Conservation (phyloP, 2,113 vertebrate species). For the Macrotis lagotis region DNA sequence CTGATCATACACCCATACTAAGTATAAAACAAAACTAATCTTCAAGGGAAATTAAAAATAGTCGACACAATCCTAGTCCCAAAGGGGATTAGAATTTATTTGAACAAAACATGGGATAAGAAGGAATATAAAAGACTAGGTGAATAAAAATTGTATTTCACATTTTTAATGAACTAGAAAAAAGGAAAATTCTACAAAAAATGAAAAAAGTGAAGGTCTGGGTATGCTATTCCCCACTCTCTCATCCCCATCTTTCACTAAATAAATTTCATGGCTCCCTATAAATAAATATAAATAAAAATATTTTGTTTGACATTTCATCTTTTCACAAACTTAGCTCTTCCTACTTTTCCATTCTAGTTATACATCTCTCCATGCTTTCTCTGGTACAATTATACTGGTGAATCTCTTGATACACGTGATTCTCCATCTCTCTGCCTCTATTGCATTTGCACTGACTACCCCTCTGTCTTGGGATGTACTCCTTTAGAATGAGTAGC, state of each 20-base stretch:
- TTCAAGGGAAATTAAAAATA: not conserved
- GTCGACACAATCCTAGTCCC: not conserved
- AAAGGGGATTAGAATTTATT: not conserved
- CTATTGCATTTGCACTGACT: not conserved
- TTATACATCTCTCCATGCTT: not conserved
- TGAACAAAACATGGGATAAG: not conserved
- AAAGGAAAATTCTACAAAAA: not conserved
- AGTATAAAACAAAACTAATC: not conserved
- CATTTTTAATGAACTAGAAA: not conserved
- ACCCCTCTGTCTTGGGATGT: not conserved
- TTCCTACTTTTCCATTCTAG: not conserved
- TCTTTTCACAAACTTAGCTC: not conserved
- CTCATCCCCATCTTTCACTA: too few relatives aligned
- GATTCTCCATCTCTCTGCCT: not conserved
- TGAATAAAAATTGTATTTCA: not conserved
- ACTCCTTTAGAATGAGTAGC: rapidly evolving
- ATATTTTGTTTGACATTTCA: not conserved
- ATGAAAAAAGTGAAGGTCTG: not conserved
- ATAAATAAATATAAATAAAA: not conserved
- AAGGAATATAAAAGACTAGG: not conserved
- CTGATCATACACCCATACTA: not conserved
- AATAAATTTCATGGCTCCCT: not conserved
- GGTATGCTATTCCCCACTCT: not conserved
- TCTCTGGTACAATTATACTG: not conserved
- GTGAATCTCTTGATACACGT: not conserved